Percentiles rank a stretch among this genome's conserved stretches.
These are phyloP conservation scores for Rana temporaria DNA, from an alignment of 2,113 vertebrate genomes.

Conservation along the genomic window DNA sequence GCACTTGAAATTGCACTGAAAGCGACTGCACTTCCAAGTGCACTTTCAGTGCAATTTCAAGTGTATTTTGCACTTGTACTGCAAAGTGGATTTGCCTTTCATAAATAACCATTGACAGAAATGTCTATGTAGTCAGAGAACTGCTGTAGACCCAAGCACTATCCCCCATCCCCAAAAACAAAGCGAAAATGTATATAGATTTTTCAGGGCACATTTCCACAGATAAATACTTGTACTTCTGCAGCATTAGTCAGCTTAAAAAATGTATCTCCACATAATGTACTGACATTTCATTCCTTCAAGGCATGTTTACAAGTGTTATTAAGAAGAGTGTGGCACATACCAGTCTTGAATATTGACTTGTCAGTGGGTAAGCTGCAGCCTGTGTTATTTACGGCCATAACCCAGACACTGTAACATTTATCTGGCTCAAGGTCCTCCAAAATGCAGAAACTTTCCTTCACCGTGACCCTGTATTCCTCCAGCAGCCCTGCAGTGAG, in stretches of 20 bases:
- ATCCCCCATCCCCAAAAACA: too few species aligned
- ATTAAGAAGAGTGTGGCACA: constrained; percentile 34
- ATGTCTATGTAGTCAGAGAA: too few species aligned
- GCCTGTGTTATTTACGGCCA: constrained; percentile 94
- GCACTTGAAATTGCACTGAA: too few species aligned
- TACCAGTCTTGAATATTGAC: constrained; percentile 89
- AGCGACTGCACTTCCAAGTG: too few species aligned
- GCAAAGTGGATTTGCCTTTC: too few species aligned
- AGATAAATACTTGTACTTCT: too few species aligned
- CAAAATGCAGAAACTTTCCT: constrained; percentile 93
- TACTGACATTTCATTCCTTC: neutral
- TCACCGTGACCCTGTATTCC: constrained; percentile 95
- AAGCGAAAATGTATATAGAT: too few species aligned
- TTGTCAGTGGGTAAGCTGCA: constrained; percentile 94
- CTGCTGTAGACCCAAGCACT: too few species aligned
- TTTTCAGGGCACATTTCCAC: too few species aligned
- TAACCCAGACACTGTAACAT: constrained; percentile 93
- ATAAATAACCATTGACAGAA: too few species aligned
- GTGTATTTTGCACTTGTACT: too few species aligned
- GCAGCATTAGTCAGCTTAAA: neutral
- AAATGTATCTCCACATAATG: neutral
- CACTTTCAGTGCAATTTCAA: too few species aligned
- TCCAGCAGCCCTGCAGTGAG: constrained; percentile 82
- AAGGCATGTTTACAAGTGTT: neutral
- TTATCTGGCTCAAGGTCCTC: constrained; percentile 92